Evolutionary conservation across 2,888 invertebrate species (phyloP).

Genomic region (Leptarthrus brevirostris): DNA sequence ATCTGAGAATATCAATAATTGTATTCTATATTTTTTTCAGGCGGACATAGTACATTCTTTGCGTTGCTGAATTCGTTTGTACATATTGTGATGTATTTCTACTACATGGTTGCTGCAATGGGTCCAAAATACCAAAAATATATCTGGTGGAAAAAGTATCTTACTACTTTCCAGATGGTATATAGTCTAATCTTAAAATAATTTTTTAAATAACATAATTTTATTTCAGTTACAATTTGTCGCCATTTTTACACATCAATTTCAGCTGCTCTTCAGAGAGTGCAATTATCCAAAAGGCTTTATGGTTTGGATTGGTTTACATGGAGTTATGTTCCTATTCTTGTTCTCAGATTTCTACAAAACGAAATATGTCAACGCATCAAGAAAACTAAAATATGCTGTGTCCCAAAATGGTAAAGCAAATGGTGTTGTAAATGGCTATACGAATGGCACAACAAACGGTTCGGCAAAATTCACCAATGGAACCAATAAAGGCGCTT

Average conservation of each 20-base stretch:
- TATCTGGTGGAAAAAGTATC: conserved; percentile 98
- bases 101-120: conserved; percentile 95
- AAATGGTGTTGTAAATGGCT: conserved; percentile 54
- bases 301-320: conserved; percentile 94
- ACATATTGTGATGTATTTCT: conserved; percentile 97
- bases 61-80: conserved; percentile 94
- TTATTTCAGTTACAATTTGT: conserved; percentile 87
- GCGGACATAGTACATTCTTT: conserved; percentile 97
- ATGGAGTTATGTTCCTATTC: conserved; percentile 93
- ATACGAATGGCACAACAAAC: conserved; percentile 57
- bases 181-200: conserved; percentile 53
- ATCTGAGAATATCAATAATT: too few species aligned
- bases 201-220: conserved; percentile 29
- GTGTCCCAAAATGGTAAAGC: conserved; percentile 54
- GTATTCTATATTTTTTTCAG: too few species aligned
- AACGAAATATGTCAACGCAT: conserved; percentile 74
- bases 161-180: conserved; percentile 96
- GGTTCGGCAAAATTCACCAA: conserved; percentile 53
- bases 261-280: conserved; percentile 88
- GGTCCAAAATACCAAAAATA: conserved; percentile 93
- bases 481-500: conserved; percentile 69
- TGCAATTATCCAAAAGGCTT: conserved; percentile 92
- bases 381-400: conserved; percentile 13
- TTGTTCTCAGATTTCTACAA: conserved; percentile 96
- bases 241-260: conserved; percentile 89